These are phyloP conservation scores for Porites evermanni DNA, from an alignment of 92 coral and sea anemone species.

Conservation along the genomic window DNA sequence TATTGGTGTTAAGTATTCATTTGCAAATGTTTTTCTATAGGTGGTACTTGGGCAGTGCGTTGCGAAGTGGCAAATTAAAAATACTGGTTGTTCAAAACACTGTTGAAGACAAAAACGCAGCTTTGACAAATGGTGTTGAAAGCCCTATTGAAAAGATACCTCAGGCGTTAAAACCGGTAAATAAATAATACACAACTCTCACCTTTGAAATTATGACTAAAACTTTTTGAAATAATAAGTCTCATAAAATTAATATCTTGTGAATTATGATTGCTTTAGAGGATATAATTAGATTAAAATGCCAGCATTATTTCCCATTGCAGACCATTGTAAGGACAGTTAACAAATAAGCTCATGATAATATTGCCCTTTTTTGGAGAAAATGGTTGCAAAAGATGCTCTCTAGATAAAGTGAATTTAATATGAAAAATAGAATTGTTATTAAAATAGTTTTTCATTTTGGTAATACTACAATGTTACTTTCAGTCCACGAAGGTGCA, in stretches of 20 bases:
- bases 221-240: background rate
- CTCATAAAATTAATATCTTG: background rate
- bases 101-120: background rate
- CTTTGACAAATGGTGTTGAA: constrained; percentile 53
- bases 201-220: background rate
- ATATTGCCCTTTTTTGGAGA: no score
- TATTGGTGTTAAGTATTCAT: background rate
- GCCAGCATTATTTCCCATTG: background rate
- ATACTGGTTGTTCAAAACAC: constrained; percentile 58
- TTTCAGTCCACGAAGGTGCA: constrained; percentile 2
- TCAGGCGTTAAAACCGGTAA: background rate
- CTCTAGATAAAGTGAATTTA: no score
- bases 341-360: no score
- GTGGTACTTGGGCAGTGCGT: constrained; percentile 85
- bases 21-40: constrained; percentile 26
- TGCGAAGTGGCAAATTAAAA: constrained; percentile 79
- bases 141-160: background rate
- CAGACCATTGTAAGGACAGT: no score
- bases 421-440: no score
- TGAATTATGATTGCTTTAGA: background rate
- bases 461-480: background rate
- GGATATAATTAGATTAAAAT: constrained; percentile 2
- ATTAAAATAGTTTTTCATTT: background rate
- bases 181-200: background rate
- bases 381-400: no score